Base-by-base conservation (phyloP, 1,140 invertebrate species). In the Lepidurus arcticus region DNA sequence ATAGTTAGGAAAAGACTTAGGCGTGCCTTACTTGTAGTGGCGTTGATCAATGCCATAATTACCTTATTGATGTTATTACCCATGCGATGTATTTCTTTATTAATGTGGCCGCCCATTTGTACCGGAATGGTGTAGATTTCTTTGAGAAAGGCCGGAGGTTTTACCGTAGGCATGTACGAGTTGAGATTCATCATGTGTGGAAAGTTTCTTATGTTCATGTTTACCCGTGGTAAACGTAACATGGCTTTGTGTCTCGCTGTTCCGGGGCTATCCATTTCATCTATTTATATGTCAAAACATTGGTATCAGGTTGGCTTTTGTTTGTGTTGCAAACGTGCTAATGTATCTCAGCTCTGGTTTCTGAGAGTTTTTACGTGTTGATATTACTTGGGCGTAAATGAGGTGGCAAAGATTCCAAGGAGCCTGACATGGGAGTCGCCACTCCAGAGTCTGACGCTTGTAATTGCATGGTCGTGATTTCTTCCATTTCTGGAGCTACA, bases 151-250 rank as follows among this genome's bases (percentile, higher is more conserved):
- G 78, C 42, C 43, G 78, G 78, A 44, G 78, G 78, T 34, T 75
- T 78, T 3, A 78, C 73, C 11, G 78, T n/a, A 3, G 78, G 78
- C 65, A 78, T 78, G 73, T 78, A 78, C 42, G 78, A 42, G 44
- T 73, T 78, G 78, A 78, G 65, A 44, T 78, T 73, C 73, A 78
- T 78, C 78, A 78, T 78, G 21, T 78, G 34, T 3, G 78, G 78
- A 44, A 78, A 34, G 43, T 65, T 79, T 74, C 45, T 9, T 43
- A 75, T 79, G 26, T 43, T 77, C 76, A 74, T 74, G 44, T 79
- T 80, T 13, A 76, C 73, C 75, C 26, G 74, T 21, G 78, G 78
- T 16, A 78, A 44, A 6, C 42, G 75, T n/a, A 47, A 47, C 75
- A 76, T 42, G 53, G 53, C 53, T 8, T 65, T 65, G 16, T 10